Base-by-base conservation (phyloP, 2,113 vertebrate genomes). In the Aleadryas rufinucha region DNA sequence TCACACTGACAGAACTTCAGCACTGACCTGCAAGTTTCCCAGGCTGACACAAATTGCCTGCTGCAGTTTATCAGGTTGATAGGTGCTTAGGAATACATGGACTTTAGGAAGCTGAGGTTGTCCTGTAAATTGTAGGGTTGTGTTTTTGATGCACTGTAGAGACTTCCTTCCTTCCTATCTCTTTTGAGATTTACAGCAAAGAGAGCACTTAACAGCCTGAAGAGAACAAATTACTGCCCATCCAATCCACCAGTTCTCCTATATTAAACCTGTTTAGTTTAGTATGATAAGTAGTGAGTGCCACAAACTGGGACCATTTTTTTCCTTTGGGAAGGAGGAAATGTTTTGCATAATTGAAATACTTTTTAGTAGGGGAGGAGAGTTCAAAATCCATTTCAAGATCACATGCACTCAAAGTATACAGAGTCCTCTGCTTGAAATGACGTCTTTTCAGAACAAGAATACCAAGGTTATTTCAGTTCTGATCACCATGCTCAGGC, bases 401-500 rank as follows among this genome's bases (percentile, higher is more conserved):
- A 50, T 91, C 81, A 61, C 35, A 9, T 64, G 91, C 71, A 77
- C 52, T 37, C 60, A 74, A 96, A 94, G 61, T 39, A 77, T 44
- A 42, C n/a, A 50, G 74, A 89, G 53, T 59, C 35, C 92, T 94
- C 76, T 63, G 76, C 84, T 65, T 44, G 72, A 50, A 92, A 89
- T 45, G 4, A 20, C 3, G 2, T 75, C 45, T 78, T 92, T 91
- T 92, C 49, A 85, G 91, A 95, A 68, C 35, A 75, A 80, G 42
- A 59, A 63, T 72, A 35, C 24, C 22, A n/a, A 77, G 63, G 69
- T 86, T 95, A 84, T 97, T 98, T 97, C 84, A 79, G 68, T 54
- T 91, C 59, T 77, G 68, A 75, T 84, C 81, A 56, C 61, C 60
- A 24, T 2, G 30, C 80, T 93, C 50, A 42, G 74, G 80, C 91